Percentiles rank a stretch among this genome's conserved stretches.
These are phyloP conservation scores for Pammene aurita DNA, from an alignment of 2,888 invertebrate genomes.

Conservation along the genomic window DNA sequence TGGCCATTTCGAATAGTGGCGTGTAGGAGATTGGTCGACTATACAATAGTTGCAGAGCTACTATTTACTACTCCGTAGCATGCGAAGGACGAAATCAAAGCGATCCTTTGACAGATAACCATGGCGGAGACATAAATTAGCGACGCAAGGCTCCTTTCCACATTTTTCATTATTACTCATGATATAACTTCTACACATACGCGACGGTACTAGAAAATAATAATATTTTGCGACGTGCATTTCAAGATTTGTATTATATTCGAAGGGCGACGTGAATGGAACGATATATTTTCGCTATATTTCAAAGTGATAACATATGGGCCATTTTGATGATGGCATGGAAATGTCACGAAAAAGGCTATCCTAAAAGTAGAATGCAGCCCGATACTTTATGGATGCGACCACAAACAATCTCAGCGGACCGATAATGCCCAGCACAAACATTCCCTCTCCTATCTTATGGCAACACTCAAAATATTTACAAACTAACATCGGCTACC, in stretches of 20 bases:
- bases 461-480: slow-evolving; percentile 34
- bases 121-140: slow-evolving; percentile 42
- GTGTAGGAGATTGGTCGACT: too few species aligned
- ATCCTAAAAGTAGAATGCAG: background rate
- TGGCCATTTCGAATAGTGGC: too few species aligned
- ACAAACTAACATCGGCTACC: slow-evolving; percentile 44
- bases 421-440: slow-evolving; percentile 50
- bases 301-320: too few species aligned
- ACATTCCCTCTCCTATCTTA: slow-evolving; percentile 49
- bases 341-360: background rate
- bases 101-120: slow-evolving; percentile 43
- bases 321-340: too few species aligned
- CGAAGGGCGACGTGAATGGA: too few species aligned
- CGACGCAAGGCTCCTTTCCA: slow-evolving; percentile 32
- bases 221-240: too few species aligned
- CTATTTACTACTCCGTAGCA: background rate
- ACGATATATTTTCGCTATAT: too few species aligned
- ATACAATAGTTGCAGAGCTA: slow-evolving; percentile 12
- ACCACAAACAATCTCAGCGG: slow-evolving; percentile 43
- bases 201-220: too few species aligned
- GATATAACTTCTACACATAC: background rate
- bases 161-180: background rate
- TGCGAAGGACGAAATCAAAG: slow-evolving; percentile 30
- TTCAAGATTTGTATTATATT: too few species aligned
- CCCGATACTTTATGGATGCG: slow-evolving; percentile 42